Evolutionary conservation across 1,140 invertebrate genomes (phyloP).

Genomic region (Drosophila simulans): DNA sequence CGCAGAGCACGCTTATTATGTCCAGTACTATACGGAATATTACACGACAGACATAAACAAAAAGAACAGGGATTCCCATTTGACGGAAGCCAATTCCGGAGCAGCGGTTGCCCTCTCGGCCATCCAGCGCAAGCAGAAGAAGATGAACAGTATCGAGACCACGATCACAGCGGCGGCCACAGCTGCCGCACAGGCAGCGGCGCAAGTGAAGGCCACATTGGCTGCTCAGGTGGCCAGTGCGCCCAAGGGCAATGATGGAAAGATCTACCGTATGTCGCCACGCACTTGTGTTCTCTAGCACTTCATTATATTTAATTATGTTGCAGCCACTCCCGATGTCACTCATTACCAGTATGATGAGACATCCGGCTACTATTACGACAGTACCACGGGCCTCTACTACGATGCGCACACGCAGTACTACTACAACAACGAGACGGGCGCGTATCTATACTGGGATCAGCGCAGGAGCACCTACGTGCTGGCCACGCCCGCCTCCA

Average conservation of each 20-base stretch:
- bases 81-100: constrained; percentile 91
- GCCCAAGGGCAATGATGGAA: constrained; percentile 87
- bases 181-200: constrained; percentile 70
- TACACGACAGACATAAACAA: constrained; percentile 90
- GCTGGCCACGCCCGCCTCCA: constrained; percentile 87
- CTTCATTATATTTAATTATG: background rate
- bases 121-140: constrained; percentile 86
- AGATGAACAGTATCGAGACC: constrained; percentile 75
- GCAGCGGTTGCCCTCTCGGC: constrained; percentile 95
- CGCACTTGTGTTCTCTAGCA: background rate
- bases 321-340: constrained; percentile 92
- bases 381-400: constrained; percentile 95
- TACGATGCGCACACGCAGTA: constrained; percentile 98
- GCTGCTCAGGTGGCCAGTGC: constrained; percentile 74
- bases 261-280: constrained; percentile 87
- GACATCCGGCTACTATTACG: constrained; percentile 98
- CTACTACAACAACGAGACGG: constrained; percentile 95
- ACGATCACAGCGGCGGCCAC: constrained; percentile 76
- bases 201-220: constrained; percentile 64
- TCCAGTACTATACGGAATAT: constrained; percentile 92
- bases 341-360: constrained; percentile 97
- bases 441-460: constrained; percentile 98
- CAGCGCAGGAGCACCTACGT: constrained; percentile 92
- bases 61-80: constrained; percentile 85
- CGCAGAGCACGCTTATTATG: constrained; percentile 90